Percentiles rank a stretch among this genome's conserved stretches.
Evolutionary conservation across 2,797 vertebrate genomes (phyloP).

Genomic region (Anas flavirostris): DNA sequence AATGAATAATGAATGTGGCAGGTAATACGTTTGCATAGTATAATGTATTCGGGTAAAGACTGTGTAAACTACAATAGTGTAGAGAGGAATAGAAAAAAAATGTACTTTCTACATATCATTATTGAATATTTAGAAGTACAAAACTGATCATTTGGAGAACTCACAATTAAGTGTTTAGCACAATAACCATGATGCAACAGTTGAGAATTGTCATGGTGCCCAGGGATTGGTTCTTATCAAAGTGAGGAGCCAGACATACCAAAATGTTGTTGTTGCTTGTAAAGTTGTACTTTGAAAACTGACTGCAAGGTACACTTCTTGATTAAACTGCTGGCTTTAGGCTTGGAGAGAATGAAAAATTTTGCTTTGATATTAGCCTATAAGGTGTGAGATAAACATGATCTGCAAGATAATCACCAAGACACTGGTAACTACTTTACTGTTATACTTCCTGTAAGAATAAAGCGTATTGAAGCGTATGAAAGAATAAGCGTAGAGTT

Average conservation of each 20-base stretch:
- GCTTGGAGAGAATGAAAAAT: not conserved
- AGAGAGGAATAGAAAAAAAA: not conserved
- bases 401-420: not conserved
- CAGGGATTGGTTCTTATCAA: not conserved
- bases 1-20: not conserved
- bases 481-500: not conserved
- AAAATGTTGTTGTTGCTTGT: not conserved
- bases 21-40: not conserved
- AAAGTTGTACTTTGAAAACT: not conserved
- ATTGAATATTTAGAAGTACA: not conserved
- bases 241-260: rapidly evolving
- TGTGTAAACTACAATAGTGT: not conserved
- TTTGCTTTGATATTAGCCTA: not conserved
- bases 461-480: not conserved
- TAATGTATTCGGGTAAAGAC: not conserved
- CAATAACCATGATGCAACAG: not conserved
- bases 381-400: not conserved
- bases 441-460: not conserved
- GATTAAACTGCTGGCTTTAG: not conserved
- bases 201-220: not conserved
- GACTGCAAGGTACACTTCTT: not conserved
- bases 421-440: not conserved
- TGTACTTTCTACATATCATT: not conserved
- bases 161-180: not conserved
- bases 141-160: not conserved